Base-by-base conservation (phyloP, 2,797 vertebrate genomes). In the Phalloptychus januarius region DNA sequence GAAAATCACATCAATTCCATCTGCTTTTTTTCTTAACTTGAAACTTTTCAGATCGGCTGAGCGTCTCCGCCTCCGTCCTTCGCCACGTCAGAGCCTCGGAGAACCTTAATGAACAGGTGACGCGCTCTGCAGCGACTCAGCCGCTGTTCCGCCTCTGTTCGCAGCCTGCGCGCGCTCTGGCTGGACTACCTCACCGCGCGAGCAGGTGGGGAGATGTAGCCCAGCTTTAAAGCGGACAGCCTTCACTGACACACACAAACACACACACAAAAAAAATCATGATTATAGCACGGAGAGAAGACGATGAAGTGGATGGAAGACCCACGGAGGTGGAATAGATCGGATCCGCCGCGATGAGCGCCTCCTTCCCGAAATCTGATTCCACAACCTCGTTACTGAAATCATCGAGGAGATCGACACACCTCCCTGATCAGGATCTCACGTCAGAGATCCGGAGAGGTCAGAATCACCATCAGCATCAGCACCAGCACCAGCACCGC, bases 351-450 rank as follows among this genome's bases (percentile, higher is more conserved):
- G 91, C 83, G 31, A 96, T 96, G 96, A 96, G 93, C 91, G 89
- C 95, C 71, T 90, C 94, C 61, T 94, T 95, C 28, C 91, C 93
- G 0, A 95, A 95, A 90, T 95, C 94, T 71, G 96, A 96, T 77
- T 97, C 97, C 89, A 96, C 95, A 84, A 96, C 97, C 87, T 97
- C 97, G 31, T 93, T 98, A 79, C 94, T 97, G 88, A 96, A 96
- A 92, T 92, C 94, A 1, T 94, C 95, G 71, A 89, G 90, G 88
- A 96, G 92, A 91, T 82, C 96, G 80, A 86, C 91, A 85, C 90
- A 88, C 81, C 91, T 86, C 81, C 87, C 85, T 0, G 92, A 94
- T 13, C 79, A 80, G 63, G n/a, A n/a, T n/a, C n/a, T n/a, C n/a
- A 42, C 88, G 5, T 76, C 89, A 2, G 93, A 89, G 25, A 91